Evolutionary conservation across 2,888 invertebrate species (phyloP).

Genomic region (Eupithecia subfuscata): DNA sequence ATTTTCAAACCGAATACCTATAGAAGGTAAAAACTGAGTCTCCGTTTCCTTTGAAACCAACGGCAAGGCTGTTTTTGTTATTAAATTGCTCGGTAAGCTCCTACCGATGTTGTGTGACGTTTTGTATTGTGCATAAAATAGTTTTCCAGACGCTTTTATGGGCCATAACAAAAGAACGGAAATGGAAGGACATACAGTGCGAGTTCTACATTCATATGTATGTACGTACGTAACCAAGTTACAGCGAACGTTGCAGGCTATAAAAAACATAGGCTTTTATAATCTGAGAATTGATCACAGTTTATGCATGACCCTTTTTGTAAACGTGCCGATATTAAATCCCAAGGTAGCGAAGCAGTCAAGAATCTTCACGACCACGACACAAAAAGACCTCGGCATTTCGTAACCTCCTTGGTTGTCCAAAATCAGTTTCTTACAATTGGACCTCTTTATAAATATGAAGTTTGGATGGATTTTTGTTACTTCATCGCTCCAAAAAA

Average conservation of each 20-base stretch:
- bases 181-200: constrained; percentile 15
- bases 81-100: constrained; percentile 7
- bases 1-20: not conserved
- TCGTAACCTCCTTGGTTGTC: not conserved
- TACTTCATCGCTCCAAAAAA: no score
- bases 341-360: not conserved
- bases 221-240: constrained; percentile 3
- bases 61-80: not conserved
- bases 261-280: not conserved
- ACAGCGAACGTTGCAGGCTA: not conserved
- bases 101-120: constrained; percentile 12
- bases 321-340: not conserved
- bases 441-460: not conserved
- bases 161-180: constrained; percentile 37
- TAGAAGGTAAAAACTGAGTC: not conserved
- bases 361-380: not conserved
- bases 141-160: constrained; percentile 42
- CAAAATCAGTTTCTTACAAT: not conserved
- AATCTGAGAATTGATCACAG: not conserved
- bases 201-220: not conserved
- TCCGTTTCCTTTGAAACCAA: not conserved
- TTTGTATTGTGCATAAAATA: constrained; percentile 36
- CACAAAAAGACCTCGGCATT: not conserved
- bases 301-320: not conserved
- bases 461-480: no score